Base-by-base conservation (phyloP, 2,797 vertebrate species). In the Anas flavirostris region DNA sequence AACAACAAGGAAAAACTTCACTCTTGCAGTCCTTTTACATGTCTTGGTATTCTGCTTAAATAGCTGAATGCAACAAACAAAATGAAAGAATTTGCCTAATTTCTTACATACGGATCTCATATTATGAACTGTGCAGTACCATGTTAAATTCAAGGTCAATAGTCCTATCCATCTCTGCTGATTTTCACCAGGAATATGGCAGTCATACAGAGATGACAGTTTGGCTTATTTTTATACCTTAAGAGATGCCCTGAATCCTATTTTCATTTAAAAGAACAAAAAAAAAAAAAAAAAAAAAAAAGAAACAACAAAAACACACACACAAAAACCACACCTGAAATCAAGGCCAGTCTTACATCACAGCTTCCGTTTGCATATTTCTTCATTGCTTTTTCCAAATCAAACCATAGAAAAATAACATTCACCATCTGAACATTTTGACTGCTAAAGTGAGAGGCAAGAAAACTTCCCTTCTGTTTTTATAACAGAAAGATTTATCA, bases 401-500 rank as follows among this genome's bases (percentile, higher is more conserved):
- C 29, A 88, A 91, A 22, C 29, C 60, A 18, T 23, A 74, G 50
- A 26, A 48, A 53, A 94, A 66, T 46, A 75, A 18, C 39, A 77
- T 86, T 82, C 16, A 58, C 41, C 59, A 39, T 44, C 64, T 69
- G 59, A 94, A 83, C 85, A 88, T 62, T 90, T 90, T 58, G 41
- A 46, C 75, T 67, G 12, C 37, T 88, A 67, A 70, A 1, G 4
- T 53, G 55, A 75, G 67, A 96, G 53, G 50, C 44, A 69, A 63
- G 73, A 78, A 94, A 68, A 59, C 69, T 82, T 81, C 29, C 43
- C 16, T 62, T 94, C 48, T 70, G 46, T 58, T 93, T 85, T 80
- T 46, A 87, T 8, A 90, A 73, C 41, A 77, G 56, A 31, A 90
- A 85, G 74, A 94, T 88, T 90, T 91, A 95, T 79, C 62, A 73